phyloP scores from a whole-genome alignment of 2,797 vertebrate species.

The Anguilla marmorata region DNA sequence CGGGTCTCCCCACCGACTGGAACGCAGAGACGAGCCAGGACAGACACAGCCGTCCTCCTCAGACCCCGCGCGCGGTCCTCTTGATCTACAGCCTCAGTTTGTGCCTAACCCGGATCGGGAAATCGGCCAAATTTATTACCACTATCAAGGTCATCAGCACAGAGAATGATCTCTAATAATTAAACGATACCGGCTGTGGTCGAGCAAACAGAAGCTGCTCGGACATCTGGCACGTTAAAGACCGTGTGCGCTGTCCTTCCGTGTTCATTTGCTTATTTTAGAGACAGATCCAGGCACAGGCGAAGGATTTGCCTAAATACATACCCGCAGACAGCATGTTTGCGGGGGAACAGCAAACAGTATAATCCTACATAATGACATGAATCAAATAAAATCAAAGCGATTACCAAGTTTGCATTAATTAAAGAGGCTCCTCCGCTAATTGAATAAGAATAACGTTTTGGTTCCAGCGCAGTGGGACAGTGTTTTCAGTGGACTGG shows the following conservation, averaged over 20 bases:
- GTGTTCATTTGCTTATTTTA: conserved; percentile 27
- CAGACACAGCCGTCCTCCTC: background rate
- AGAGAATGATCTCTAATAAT: conserved; percentile 17
- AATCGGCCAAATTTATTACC: background rate
- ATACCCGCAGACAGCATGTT: background rate
- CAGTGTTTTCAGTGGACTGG: background rate
- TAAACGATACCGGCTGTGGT: conserved; percentile 5
- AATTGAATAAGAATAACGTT: conserved; percentile 17
- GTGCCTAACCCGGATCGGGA: background rate
- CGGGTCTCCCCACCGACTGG: conserved; percentile 25
- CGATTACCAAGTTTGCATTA: conserved; percentile 27
- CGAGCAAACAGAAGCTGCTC: conserved; percentile 1
- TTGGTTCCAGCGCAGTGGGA: background rate
- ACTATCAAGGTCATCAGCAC: background rate
- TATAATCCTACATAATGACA: conserved; percentile 29
- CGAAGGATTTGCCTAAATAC: conserved; percentile 28
- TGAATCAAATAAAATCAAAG: conserved; percentile 37
- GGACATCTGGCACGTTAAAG: conserved; percentile 17
- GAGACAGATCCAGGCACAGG: background rate
- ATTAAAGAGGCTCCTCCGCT: conserved; percentile 10
- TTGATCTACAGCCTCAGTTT: background rate
- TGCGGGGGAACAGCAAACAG: conserved; percentile 12
- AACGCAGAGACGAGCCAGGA: background rate
- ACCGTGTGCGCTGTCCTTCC: background rate
- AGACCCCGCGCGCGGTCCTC: too few relatives aligned